Evolutionary conservation across 2,113 vertebrate genomes (phyloP).

Genomic region (Calidris pugnax): DNA sequence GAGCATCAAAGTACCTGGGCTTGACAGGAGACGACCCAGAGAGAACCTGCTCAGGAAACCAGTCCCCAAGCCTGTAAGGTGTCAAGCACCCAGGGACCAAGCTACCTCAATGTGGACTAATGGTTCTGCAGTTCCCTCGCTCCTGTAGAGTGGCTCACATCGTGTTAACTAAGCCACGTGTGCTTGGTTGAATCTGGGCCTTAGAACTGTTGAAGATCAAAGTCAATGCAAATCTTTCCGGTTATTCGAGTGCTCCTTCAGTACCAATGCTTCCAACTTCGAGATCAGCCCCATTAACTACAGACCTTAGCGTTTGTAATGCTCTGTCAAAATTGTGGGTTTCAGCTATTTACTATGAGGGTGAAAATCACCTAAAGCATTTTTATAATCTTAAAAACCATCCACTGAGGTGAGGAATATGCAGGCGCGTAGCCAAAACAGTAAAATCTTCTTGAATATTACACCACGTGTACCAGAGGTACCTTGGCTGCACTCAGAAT

Average conservation of each 20-base stretch:
- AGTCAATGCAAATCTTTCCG: not conserved
- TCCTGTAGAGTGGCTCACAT: not conserved
- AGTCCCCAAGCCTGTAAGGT: not conserved
- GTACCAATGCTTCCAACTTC: not conserved
- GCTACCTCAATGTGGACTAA: not conserved
- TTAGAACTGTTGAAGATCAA: not conserved
- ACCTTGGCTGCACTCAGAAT: not conserved
- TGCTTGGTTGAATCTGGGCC: not conserved
- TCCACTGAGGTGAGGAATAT: not conserved
- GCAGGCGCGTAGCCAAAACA: not conserved
- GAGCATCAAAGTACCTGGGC: not conserved
- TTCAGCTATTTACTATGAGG: not conserved
- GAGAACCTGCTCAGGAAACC: not conserved
- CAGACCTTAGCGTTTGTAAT: not conserved
- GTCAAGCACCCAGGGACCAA: not conserved
- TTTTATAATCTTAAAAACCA: not conserved
- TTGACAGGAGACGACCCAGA: not conserved
- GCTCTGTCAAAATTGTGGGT: not conserved
- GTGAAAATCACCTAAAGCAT: not conserved
- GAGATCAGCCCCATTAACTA: not conserved
- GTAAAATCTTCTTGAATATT: slow-evolving; percentile 13
- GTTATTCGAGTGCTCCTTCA: not conserved
- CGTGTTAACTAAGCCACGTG: not conserved
- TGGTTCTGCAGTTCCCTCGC: not conserved
- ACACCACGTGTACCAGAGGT: not conserved